A percentile compares a stretch with the other conserved stretches of the same genome.
These are phyloP conservation scores for Falco berigora DNA, from an alignment of 2,797 vertebrate genomes.

Conservation along the genomic window DNA sequence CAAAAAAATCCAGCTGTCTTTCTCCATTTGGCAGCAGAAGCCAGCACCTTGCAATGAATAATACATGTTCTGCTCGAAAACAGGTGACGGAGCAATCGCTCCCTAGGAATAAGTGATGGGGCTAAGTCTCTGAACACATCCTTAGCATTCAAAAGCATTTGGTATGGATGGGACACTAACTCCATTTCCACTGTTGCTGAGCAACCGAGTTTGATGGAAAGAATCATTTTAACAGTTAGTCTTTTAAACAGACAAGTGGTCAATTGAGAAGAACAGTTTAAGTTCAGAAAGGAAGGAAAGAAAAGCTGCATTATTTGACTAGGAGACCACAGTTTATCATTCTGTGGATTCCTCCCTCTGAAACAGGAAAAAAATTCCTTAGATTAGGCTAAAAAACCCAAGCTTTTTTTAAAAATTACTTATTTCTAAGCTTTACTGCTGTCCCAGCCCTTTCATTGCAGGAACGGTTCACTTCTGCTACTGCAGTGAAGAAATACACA, in stretches of 20 bases:
- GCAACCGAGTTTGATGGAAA: background rate
- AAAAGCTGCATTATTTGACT: constrained; percentile 19
- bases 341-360: background rate
- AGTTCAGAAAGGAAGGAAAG: background rate
- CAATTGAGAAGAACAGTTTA: background rate
- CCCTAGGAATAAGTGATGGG: background rate
- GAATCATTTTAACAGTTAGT: background rate
- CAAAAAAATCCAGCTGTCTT: background rate
- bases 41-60: background rate
- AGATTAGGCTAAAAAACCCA: background rate
- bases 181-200: constrained; percentile 19
- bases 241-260: constrained; percentile 3
- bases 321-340: background rate
- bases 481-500: background rate
- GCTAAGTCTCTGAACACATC: background rate
- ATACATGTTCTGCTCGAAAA: background rate
- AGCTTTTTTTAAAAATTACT: background rate
- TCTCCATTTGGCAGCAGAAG: background rate
- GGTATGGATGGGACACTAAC: background rate
- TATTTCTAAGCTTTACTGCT: background rate
- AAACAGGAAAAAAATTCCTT: background rate
- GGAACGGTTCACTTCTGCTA: background rate
- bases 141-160: background rate
- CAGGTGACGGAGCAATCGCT: background rate
- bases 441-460: background rate